Base-by-base conservation (phyloP, 2,888 invertebrate genomes). In the Bembecia ichneumoniformis region DNA sequence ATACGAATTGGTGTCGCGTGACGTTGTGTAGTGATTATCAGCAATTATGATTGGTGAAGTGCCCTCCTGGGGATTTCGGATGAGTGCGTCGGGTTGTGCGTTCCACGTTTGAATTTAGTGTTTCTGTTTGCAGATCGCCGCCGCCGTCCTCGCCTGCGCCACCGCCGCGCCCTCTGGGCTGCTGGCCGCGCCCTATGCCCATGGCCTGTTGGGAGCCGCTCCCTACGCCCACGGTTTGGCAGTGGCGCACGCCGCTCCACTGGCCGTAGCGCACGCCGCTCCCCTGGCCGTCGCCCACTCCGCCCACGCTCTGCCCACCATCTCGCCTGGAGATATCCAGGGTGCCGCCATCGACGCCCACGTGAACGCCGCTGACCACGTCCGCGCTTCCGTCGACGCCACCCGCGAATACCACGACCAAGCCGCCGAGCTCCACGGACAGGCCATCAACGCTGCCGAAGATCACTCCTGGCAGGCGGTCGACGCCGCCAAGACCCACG, bases 61-160 rank as follows among this genome's bases (percentile, higher is more conserved):
- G 20, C 44, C n/a, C 28, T 9, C 10, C 46, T 28, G 7, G 45
- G 16, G 11, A 3, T 46, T 20, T 28, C 34, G 11, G 28, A 46
- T 28, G 9, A 1, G 7, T 28, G 13, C 20, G 46, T 7, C 11
- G 1, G 7, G 9, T 47, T 34, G 3, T 11, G 16, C 3, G 52
- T 52, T 48, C 46, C 50, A 49, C 48, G 45, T 54, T 56, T 54
- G 53, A 62, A 63, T 56, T 52, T 53, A 55, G 50, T 50, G 58
- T 62, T 61, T 70, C 64, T 58, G 62, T 71, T 74, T 71, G 47
- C 82, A 90, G 89, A 88, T 89, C 80, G 79, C 89, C 78, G 80
- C 82, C 73, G 84, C 89, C 79, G 74, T 89, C 67, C 66, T 70
- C 68, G 71, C 71, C 51, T 58, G 58, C 57, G 58, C 58, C 52